phyloP scores from a whole-genome alignment of 2,888 invertebrate genomes.

The Pogonocherus hispidulus region DNA sequence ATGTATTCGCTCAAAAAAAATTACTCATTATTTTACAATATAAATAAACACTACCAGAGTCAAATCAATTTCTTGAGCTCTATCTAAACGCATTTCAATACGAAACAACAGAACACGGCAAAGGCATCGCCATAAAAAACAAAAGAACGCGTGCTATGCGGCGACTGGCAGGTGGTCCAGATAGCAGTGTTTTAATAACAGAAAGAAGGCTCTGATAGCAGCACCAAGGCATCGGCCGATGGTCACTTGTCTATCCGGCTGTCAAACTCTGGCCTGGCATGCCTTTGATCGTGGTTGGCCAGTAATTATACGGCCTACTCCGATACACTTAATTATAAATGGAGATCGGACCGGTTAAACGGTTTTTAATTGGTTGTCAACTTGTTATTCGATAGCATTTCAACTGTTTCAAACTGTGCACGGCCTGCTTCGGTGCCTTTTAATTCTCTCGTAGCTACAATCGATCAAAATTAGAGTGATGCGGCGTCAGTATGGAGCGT shows the following conservation, averaged over 20 bases:
- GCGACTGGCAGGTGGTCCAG: conserved; percentile 53
- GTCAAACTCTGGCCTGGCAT: conserved; percentile 59
- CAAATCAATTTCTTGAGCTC: neutral
- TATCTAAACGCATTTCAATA: neutral
- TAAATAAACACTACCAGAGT: neutral
- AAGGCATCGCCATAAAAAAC: conserved; percentile 20
- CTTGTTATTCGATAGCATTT: conserved; percentile 61
- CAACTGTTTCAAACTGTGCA: conserved; percentile 40
- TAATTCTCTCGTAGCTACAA: conserved; percentile 38
- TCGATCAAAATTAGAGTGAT: conserved; percentile 32
- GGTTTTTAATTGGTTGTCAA: conserved; percentile 67
- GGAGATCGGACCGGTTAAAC: conserved; percentile 64
- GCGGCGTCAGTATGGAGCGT: conserved; percentile 1
- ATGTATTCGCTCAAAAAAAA: too few relatives aligned
- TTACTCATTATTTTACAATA: too few relatives aligned
- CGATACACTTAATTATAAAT: conserved; percentile 67
- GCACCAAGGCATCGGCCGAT: conserved; percentile 43
- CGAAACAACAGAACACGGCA: neutral
- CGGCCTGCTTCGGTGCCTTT: conserved; percentile 43
- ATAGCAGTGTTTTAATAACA: conserved; percentile 41
- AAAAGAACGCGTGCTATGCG: conserved; percentile 42
- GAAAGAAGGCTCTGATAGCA: conserved; percentile 41
- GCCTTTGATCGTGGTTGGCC: conserved; percentile 63
- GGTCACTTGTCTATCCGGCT: conserved; percentile 63
- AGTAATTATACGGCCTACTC: conserved; percentile 65